Conservation (phyloP, 1,140 invertebrate species). For the Drosophila virilis region DNA sequence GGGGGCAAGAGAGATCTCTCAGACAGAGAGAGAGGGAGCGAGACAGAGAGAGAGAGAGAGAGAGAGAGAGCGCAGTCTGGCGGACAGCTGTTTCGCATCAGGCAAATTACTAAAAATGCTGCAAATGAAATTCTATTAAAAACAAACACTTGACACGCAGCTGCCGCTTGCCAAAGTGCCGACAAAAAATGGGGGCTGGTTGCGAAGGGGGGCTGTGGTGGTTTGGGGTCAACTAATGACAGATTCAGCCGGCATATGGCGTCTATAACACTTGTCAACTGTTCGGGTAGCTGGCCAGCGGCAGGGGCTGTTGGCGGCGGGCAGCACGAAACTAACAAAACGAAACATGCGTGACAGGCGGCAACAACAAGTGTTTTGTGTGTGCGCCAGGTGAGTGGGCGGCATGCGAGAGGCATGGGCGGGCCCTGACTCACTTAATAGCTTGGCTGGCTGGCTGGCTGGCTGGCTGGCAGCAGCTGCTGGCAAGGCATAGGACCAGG, state of each 20-base stretch:
- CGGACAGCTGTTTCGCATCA: conserved; percentile 72
- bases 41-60: conserved; percentile 1
- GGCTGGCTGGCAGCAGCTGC: conserved; percentile 57
- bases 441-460: conserved; percentile 28
- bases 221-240: conserved; percentile 59
- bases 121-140: conserved; percentile 82
- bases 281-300: conserved; percentile 6
- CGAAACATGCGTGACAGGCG: conserved; percentile 55
- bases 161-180: conserved; percentile 57
- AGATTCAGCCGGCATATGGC: conserved; percentile 51
- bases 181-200: conserved; percentile 1
- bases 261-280: conserved; percentile 63
- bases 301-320: neutral
- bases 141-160: conserved; percentile 80
- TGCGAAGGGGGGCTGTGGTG: neutral
- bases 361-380: conserved; percentile 76
- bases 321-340: conserved; percentile 28
- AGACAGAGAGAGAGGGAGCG: neutral
- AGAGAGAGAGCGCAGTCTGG: conserved; percentile 5
- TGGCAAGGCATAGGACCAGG: conserved; percentile 42
- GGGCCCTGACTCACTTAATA: conserved; percentile 72
- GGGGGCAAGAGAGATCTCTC: conserved; percentile 5
- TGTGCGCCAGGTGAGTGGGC: conserved; percentile 47
- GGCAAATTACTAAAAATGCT: conserved; percentile 67
- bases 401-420: neutral